Conservation (phyloP, 1,140 invertebrate genomes). For the Wiebesia pumilae region DNA sequence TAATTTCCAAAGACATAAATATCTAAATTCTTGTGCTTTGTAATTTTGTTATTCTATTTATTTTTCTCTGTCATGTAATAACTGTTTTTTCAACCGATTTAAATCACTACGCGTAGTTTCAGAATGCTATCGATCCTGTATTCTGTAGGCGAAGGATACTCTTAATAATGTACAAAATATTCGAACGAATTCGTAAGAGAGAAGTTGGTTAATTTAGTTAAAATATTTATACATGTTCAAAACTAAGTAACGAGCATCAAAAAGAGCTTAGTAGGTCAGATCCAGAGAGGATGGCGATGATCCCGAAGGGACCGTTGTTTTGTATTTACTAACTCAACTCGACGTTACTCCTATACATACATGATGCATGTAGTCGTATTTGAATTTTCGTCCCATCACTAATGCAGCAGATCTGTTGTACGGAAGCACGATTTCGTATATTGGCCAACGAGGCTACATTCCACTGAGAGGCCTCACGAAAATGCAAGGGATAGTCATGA, state of each 20-base stretch:
- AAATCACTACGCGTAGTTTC: no score
- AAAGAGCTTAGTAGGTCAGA: background rate
- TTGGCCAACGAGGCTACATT: background rate
- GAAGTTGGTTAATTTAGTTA: background rate
- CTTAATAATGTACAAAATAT: no score
- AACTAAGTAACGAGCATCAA: background rate
- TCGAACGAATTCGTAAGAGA: background rate
- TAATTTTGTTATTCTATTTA: no score
- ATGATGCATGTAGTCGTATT: conserved; percentile 30
- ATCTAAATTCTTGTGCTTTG: no score
- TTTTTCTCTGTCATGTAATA: no score
- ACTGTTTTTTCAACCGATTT: no score
- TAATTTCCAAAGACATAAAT: no score
- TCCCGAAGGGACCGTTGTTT: background rate
- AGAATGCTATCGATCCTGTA: no score
- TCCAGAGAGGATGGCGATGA: background rate
- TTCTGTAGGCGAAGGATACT: no score
- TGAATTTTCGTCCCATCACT: conserved; percentile 22
- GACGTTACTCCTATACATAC: background rate
- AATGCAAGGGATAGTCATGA: background rate
- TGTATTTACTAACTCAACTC: background rate
- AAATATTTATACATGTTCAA: background rate
- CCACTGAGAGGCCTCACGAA: background rate
- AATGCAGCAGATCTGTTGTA: background rate
- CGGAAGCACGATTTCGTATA: background rate